phyloP scores from a whole-genome alignment of 2,797 vertebrate species.

The Emydoidea blandingii region DNA sequence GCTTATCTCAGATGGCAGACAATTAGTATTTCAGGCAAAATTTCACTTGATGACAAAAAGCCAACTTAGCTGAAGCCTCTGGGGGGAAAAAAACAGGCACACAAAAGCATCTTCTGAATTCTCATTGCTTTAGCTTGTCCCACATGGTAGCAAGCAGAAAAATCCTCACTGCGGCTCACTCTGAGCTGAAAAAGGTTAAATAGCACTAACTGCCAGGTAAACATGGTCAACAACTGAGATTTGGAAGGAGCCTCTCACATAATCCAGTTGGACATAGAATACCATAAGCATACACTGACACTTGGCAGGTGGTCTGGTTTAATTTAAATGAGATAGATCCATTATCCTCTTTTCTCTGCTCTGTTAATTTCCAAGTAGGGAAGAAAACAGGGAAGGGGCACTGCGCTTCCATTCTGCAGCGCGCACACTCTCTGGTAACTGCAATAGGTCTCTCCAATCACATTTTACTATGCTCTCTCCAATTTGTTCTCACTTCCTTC shows the following conservation, averaged over 20 bases:
- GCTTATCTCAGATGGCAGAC: neutral
- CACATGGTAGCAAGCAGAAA: neutral
- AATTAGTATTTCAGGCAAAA: slow-evolving; percentile 7
- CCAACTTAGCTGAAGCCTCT: slow-evolving; percentile 12
- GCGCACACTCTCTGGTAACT: neutral
- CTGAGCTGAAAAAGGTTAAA: neutral
- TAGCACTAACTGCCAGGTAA: slow-evolving; percentile 9
- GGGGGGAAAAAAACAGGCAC: neutral
- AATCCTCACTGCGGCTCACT: slow-evolving; percentile 46
- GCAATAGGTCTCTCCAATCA: neutral
- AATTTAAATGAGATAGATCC: neutral
- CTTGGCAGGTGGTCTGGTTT: slow-evolving; percentile 25
- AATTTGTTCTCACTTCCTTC: too few relatives aligned
- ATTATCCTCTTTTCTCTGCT: neutral
- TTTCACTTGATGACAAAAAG: neutral
- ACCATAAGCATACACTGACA: slow-evolving; percentile 5
- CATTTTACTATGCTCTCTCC: neutral
- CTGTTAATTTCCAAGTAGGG: too few relatives aligned
- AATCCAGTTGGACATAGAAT: slow-evolving; percentile 16
- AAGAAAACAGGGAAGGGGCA: rapidly evolving
- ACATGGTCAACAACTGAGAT: neutral
- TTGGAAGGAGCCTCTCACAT: neutral
- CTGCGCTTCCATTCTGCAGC: neutral
- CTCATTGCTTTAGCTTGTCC: slow-evolving; percentile 56
- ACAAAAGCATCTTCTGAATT: neutral